Conservation (phyloP, 2,113 vertebrate genomes). For the Leptosomus discolor region DNA sequence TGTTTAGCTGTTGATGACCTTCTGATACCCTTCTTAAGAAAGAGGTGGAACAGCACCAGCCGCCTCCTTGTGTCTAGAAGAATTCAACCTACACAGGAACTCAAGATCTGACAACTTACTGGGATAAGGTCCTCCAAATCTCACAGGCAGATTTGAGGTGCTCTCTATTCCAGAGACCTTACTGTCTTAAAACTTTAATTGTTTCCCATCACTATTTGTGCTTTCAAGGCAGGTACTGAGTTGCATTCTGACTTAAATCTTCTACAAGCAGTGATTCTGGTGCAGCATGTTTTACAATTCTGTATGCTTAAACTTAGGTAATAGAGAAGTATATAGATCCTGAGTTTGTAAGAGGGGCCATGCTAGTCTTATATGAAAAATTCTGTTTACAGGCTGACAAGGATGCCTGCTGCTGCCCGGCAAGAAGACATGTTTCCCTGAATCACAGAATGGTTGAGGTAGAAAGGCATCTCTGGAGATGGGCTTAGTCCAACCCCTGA, state of each 20-base stretch:
- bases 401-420: not conserved
- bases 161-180: not conserved
- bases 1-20: not conserved
- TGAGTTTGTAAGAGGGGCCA: not conserved
- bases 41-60: not conserved
- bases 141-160: not conserved
- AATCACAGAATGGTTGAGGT: not conserved
- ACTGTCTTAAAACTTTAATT: not conserved
- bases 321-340: not conserved
- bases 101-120: not conserved
- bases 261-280: not conserved
- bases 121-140: not conserved
- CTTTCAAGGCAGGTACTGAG: not conserved
- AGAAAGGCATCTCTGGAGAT: not conserved
- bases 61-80: not conserved
- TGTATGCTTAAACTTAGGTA: not conserved
- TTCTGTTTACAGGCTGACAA: not conserved
- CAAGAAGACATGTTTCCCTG: not conserved
- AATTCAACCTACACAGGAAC: not conserved
- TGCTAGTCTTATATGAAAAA: not conserved
- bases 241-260: not conserved
- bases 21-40: not conserved
- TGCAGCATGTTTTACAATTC: not conserved
- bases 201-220: not conserved
- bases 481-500: rapidly evolving